phyloP scores from a whole-genome alignment of 2,888 invertebrate genomes.

The Dioctria linearis region DNA sequence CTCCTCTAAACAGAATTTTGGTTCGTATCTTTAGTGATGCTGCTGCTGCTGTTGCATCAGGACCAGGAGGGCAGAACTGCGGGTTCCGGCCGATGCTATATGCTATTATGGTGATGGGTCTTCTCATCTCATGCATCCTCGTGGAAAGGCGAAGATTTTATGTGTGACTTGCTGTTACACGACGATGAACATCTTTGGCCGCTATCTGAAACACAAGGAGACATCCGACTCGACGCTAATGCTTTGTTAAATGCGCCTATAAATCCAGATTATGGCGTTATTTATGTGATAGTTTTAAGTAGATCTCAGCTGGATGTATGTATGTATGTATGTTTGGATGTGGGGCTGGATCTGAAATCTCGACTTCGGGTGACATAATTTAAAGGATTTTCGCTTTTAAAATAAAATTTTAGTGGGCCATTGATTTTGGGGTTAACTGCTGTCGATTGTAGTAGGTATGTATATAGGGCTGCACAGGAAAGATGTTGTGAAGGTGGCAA shows the following conservation, averaged over 20 bases:
- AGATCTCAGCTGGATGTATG: slow-evolving; percentile 49
- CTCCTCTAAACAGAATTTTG: slow-evolving; percentile 29
- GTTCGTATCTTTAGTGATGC: background rate
- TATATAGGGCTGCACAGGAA: background rate
- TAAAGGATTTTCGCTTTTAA: slow-evolving; percentile 53
- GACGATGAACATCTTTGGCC: slow-evolving; percentile 47
- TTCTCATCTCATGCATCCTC: background rate
- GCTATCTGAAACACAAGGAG: slow-evolving; percentile 40
- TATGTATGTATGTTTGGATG: background rate
- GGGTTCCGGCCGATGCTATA: background rate
- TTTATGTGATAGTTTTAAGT: slow-evolving; percentile 49
- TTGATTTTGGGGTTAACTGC: slow-evolving; percentile 18
- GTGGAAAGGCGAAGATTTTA: background rate
- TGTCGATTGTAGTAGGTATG: background rate
- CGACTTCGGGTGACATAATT: slow-evolving; percentile 45
- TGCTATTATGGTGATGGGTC: background rate
- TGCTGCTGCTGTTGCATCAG: background rate
- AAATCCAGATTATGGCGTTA: slow-evolving; percentile 54
- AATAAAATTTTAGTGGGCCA: slow-evolving; percentile 42
- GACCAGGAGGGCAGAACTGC: background rate
- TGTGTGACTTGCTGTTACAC: slow-evolving; percentile 48
- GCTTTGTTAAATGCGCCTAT: slow-evolving; percentile 53
- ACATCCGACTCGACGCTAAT: slow-evolving; percentile 43
- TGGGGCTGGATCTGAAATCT: slow-evolving; percentile 23
- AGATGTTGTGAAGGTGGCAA: background rate